Base-by-base conservation (phyloP, 2,888 invertebrate genomes). In the Gastrophysa polygoni region DNA sequence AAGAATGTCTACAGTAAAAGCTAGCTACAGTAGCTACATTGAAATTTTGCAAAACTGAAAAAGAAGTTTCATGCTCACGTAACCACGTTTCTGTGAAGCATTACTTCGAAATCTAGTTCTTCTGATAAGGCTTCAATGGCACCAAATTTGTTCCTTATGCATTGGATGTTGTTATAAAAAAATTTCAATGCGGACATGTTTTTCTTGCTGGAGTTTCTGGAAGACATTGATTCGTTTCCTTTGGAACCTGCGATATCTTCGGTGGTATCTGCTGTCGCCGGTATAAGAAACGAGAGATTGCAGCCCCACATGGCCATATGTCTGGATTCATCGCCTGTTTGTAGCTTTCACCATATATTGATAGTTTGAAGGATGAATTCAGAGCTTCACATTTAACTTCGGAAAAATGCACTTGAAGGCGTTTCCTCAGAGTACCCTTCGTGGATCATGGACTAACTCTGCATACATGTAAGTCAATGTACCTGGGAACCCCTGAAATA, bases 21-120 rank as follows among this genome's bases (percentile, higher is more conserved):
- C n/a, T n/a, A n/a, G n/a, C n/a, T 8, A 21, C 5, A 8, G 20
- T 20, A 14, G n/a, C 47, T 47, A 47, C 47, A 10, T 47, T 47
- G 14, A 47, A 47, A 18, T 47, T 47, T 20, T 3, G 18, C 47
- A 28, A 28, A 11, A 14, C 4, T 49, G 49, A 49, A 17, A 17
- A 49, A 17, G 49, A 24, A 28, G 17, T 28, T 21, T 49, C 49
- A 49, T 49, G 21, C 5, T 49, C 28, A n/a, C 49, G 49, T 49
- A 24, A 49, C 49, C 49, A 49, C 11, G 28, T 21, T 49, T 49
- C 29, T 2, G 49, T 49, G 17, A 28, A 49, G 49, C 49, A 49
- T 49, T 2, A 49, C n/a, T n/a, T 49, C 49, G 17, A 49, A 50
- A 4, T 47, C 20, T 11, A 8, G 32, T 32, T 32, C 32, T 32